Evolutionary conservation across 2,888 invertebrate genomes (phyloP).

Genomic region (Pseudanteris insignis): DNA sequence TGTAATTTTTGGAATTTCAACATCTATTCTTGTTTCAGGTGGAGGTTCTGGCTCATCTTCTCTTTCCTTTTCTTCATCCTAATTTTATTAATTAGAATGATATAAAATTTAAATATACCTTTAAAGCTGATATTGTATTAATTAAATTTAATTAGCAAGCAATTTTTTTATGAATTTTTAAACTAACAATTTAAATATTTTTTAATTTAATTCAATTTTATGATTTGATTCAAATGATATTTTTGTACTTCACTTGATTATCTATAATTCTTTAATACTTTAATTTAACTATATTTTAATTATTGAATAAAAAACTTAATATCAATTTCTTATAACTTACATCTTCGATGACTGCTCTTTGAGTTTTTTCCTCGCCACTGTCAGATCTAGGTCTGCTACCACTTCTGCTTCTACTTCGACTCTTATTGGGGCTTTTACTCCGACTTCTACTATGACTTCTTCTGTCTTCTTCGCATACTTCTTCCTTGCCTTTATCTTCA

Average conservation of each 20-base stretch:
- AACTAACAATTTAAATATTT: too few relatives aligned
- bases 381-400: slow-evolving; percentile 59
- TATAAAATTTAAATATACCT: too few relatives aligned
- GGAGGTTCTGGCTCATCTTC: slow-evolving; percentile 81
- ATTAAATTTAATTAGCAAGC: too few relatives aligned
- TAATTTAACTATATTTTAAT: too few relatives aligned
- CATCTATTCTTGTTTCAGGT: slow-evolving; percentile 94
- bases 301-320: too few relatives aligned
- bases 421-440: slow-evolving; percentile 65
- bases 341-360: slow-evolving; percentile 53
- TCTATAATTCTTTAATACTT: too few relatives aligned
- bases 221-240: too few relatives aligned
- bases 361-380: slow-evolving; percentile 58
- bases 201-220: too few relatives aligned
- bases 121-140: too few relatives aligned
- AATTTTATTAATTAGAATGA: too few relatives aligned
- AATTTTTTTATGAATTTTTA: slow-evolving; percentile 6
- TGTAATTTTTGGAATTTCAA: slow-evolving; percentile 94
- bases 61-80: slow-evolving; percentile 73
- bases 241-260: too few relatives aligned
- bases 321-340: too few relatives aligned
- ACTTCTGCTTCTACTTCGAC: slow-evolving; percentile 59
- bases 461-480: slow-evolving; percentile 46
- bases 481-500: slow-evolving; percentile 70
- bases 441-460: slow-evolving; percentile 64